Conservation (phyloP, 1,140 invertebrate genomes). For the Apocrypta bakeri region DNA sequence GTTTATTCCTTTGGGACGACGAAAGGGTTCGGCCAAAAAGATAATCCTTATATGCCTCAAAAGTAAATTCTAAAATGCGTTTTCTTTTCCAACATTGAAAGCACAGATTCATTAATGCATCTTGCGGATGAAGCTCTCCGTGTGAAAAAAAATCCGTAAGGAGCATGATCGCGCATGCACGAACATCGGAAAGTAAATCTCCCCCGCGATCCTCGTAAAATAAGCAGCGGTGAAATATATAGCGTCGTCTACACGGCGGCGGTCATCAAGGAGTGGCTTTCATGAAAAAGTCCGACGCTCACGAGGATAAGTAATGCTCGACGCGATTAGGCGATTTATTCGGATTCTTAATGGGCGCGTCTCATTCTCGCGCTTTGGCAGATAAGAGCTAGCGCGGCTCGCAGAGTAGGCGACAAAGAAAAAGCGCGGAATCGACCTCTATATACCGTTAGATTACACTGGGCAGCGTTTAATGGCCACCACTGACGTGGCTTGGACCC, state of each 20-base stretch:
- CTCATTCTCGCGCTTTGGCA: constrained; percentile 24
- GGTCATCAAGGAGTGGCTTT: constrained; percentile 14
- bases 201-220: constrained; percentile 14
- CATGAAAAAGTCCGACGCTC: constrained; percentile 27
- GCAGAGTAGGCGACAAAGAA: constrained; percentile 12
- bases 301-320: constrained; percentile 59
- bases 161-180: too few relatives aligned
- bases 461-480: constrained; percentile 16
- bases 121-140: too few relatives aligned
- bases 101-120: too few relatives aligned
- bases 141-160: not conserved
- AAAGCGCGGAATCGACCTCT: not conserved
- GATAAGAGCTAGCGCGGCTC: not conserved
- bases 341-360: constrained; percentile 58
- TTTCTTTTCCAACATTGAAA: too few relatives aligned
- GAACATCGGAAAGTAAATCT: constrained; percentile 6
- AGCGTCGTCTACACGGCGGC: constrained; percentile 54
- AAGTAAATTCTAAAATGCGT: too few relatives aligned
- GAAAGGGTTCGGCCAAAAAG: too few relatives aligned
- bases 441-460: not conserved
- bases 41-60: too few relatives aligned
- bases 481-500: not conserved
- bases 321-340: constrained; percentile 66
- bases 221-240: constrained; percentile 23
- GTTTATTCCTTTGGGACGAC: too few relatives aligned